Evolutionary conservation across 2,797 vertebrate species (phyloP), one percentile per base, ranked within the genome.

Genomic region (Enteromius argenteus): DNA sequence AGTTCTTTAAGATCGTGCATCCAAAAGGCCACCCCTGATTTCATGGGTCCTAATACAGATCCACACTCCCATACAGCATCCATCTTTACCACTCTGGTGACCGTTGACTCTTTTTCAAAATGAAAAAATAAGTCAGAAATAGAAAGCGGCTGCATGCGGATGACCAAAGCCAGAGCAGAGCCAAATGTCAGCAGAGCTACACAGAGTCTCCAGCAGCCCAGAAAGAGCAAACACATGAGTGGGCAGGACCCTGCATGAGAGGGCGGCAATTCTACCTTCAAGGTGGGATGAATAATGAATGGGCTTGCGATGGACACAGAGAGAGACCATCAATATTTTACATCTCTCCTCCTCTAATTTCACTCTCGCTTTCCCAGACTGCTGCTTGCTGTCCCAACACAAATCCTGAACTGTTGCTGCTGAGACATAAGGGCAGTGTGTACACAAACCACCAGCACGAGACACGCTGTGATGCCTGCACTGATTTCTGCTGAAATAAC

Each of bases 221-320:
- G 87, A 86, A 84, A 86, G 86, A 89, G 91, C 93, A 89, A 91
- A 92, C 89, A 91, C 91, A 88, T 91, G 86, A 90, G 89, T 90
- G 93, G 93, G 91, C 87, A 91, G 92, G 87, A 93, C 92, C 90
- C 91, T 92, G 91, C 92, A 91, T 92, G 90, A 93, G 94, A 91
- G 90, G 77, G 91, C 92, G 90, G 92, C 95, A 94, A 92, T 94
- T 89, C 94, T 95, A 96, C 95, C 95, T 96, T 97, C 94, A 94
- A 96, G 95, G 94, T 96, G 95, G 94, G 94, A 96, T 98, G 94
- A 97, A 98, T 97, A 96, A 98, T 97, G 95, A 95, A 98, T 97
- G 93, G 93, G 87, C 90, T 91, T 92, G 94, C 94, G 92, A 93
- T 95, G 93, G 95, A 93, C 94, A 96, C 90, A 94, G 93, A 96